These are phyloP conservation scores for Thermophis baileyi DNA, from an alignment of 2,113 vertebrate genomes.

Conservation along the genomic window DNA sequence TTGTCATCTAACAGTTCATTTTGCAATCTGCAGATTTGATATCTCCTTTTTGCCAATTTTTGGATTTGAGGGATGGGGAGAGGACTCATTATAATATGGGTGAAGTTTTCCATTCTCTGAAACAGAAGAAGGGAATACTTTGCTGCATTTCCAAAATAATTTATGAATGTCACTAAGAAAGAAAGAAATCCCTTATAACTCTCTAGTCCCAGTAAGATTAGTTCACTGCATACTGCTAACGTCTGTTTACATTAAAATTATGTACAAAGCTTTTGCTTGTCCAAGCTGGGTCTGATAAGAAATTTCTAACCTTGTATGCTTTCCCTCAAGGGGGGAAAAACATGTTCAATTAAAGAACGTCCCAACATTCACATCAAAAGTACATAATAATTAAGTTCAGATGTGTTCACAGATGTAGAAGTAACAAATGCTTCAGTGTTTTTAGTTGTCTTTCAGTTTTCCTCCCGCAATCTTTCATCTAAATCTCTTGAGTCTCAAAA, in stretches of 20 bases:
- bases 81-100: neutral
- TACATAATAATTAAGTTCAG: constrained; percentile 58
- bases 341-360: neutral
- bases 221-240: constrained; percentile 9
- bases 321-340: neutral
- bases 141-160: neutral
- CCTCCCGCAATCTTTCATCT: constrained; percentile 60
- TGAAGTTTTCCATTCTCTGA: neutral
- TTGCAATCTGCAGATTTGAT: neutral
- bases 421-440: constrained; percentile 61
- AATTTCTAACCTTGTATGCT: constrained; percentile 17
- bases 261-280: constrained; percentile 41
- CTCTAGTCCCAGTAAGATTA: neutral
- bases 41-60: neutral
- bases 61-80: neutral
- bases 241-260: constrained; percentile 18
- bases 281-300: constrained; percentile 14
- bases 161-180: neutral
- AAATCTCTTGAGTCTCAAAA: constrained; percentile 34
- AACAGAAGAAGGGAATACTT: neutral
- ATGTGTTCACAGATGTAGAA: constrained; percentile 54
- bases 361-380: neutral
- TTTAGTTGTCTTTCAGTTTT: constrained; percentile 53
- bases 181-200: neutral
- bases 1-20: neutral